A percentile compares a stretch with the other conserved stretches of the same genome.
Evolutionary conservation across 2,888 invertebrate species (phyloP).

Genomic region (Tiliacea citrago): DNA sequence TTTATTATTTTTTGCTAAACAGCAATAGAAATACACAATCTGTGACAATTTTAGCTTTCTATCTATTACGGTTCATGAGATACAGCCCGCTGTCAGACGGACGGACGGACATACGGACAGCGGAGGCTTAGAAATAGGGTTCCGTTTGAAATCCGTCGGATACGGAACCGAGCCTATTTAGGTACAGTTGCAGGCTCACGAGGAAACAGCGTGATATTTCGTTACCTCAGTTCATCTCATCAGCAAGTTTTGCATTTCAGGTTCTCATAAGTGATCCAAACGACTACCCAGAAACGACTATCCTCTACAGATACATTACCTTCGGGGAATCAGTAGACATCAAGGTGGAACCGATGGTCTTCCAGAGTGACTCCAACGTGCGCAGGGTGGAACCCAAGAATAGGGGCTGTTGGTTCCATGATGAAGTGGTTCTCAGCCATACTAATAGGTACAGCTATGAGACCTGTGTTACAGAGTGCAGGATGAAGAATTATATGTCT

Average conservation of each 20-base stretch:
- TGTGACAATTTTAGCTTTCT: too few relatives aligned
- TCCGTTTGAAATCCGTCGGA: too few relatives aligned
- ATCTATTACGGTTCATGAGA: too few relatives aligned
- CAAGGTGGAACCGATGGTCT: slow-evolving; percentile 83
- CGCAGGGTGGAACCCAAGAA: slow-evolving; percentile 71
- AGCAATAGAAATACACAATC: too few relatives aligned
- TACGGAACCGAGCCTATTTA: too few relatives aligned
- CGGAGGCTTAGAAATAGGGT: too few relatives aligned
- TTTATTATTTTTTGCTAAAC: too few relatives aligned
- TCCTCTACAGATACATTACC: slow-evolving; percentile 78
- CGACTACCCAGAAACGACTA: slow-evolving; percentile 88
- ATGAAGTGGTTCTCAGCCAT: slow-evolving; percentile 83
- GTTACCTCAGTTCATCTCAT: neutral
- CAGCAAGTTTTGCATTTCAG: slow-evolving; percentile 62
- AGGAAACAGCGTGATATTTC: neutral
- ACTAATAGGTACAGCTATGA: slow-evolving; percentile 88
- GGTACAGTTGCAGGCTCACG: too few relatives aligned
- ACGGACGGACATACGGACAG: too few relatives aligned
- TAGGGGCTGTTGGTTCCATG: slow-evolving; percentile 87
- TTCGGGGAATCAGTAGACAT: slow-evolving; percentile 84
- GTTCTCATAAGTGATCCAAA: slow-evolving; percentile 87
- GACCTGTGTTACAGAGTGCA: slow-evolving; percentile 89
- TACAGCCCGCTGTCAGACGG: too few relatives aligned
- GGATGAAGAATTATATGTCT: slow-evolving; percentile 78
- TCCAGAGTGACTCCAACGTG: slow-evolving; percentile 77